phyloP scores from a whole-genome alignment of 2,888 invertebrate species.

The Melanostoma mellinum region DNA sequence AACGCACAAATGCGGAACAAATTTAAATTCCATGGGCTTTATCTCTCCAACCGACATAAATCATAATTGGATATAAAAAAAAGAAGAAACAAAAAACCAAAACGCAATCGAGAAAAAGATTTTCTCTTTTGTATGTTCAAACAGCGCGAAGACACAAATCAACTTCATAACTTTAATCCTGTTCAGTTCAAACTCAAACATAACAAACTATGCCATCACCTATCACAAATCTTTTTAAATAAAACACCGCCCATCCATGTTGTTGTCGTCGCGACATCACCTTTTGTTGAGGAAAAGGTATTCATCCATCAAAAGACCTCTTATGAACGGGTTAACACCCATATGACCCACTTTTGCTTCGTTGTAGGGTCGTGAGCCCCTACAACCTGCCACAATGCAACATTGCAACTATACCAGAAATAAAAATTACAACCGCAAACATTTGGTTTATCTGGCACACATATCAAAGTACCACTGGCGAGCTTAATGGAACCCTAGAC shows the following conservation, averaged over 20 bases:
- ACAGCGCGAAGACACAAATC: conserved; percentile 27
- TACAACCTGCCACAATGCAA: neutral
- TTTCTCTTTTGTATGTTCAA: neutral
- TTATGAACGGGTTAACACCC: conserved; percentile 65
- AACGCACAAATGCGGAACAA: neutral
- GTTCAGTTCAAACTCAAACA: conserved; percentile 42
- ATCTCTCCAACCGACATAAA: conserved; percentile 12
- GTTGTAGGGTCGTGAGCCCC: conserved; percentile 43
- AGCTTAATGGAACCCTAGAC: conserved; percentile 5
- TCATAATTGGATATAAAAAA: conserved; percentile 54
- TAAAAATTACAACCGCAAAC: conserved; percentile 40
- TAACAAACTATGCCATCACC: conserved; percentile 49
- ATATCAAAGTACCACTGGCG: conserved; percentile 9
- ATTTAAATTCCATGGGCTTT: conserved; percentile 28
- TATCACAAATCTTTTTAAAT: conserved; percentile 25
- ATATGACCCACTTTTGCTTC: conserved; percentile 53
- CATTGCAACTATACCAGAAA: conserved; percentile 14
- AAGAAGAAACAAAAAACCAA: conserved; percentile 1
- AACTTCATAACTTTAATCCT: conserved; percentile 58
- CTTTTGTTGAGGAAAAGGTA: conserved; percentile 26
- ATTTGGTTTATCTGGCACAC: conserved; percentile 30
- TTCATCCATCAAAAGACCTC: conserved; percentile 61
- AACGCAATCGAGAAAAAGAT: conserved; percentile 11
- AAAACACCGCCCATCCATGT: conserved; percentile 1
- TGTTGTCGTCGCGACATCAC: conserved; percentile 28